A percentile compares a stretch with the other conserved stretches of the same genome.
Evolutionary conservation across 2,113 vertebrate genomes (phyloP).

Genomic region (Phyllopteryx taeniolatus): DNA sequence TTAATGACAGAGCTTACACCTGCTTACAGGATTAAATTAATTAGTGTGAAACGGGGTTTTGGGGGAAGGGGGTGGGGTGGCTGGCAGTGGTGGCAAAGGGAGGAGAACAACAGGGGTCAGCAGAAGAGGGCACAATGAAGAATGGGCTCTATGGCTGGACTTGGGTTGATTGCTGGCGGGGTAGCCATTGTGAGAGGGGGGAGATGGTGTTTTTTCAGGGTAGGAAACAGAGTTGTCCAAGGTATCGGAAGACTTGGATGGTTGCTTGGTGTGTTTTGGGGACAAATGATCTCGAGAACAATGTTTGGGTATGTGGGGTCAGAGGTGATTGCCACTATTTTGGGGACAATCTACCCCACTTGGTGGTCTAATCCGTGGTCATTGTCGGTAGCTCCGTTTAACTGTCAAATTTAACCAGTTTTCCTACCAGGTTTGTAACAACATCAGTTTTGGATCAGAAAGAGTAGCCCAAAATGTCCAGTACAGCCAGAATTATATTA

Average conservation of each 20-base stretch:
- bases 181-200: constrained; percentile 32
- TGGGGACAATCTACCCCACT: constrained; percentile 20
- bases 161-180: constrained; percentile 45
- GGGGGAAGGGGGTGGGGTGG: constrained; percentile 46
- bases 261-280: constrained; percentile 24
- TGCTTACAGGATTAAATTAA: constrained; percentile 86
- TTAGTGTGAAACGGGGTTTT: constrained; percentile 76
- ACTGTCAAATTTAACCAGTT: not conserved
- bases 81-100: constrained; percentile 19
- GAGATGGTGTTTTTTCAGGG: constrained; percentile 42
- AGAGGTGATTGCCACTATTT: constrained; percentile 50
- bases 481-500: not conserved
- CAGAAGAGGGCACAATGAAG: constrained; percentile 70
- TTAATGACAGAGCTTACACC: constrained; percentile 80
- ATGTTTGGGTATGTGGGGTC: constrained; percentile 63
- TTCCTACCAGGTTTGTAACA: not conserved
- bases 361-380: not conserved
- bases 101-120: constrained; percentile 59
- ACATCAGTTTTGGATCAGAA: not conserved
- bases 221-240: constrained; percentile 45
- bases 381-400: not conserved
- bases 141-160: constrained; percentile 40
- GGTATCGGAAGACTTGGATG: constrained; percentile 18
- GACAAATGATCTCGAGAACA: constrained; percentile 38
- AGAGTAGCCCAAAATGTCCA: not conserved